These are phyloP conservation scores for Luidia sarsii DNA, from an alignment of 53 echinoderm and acorn worm species.

Conservation along the genomic window DNA sequence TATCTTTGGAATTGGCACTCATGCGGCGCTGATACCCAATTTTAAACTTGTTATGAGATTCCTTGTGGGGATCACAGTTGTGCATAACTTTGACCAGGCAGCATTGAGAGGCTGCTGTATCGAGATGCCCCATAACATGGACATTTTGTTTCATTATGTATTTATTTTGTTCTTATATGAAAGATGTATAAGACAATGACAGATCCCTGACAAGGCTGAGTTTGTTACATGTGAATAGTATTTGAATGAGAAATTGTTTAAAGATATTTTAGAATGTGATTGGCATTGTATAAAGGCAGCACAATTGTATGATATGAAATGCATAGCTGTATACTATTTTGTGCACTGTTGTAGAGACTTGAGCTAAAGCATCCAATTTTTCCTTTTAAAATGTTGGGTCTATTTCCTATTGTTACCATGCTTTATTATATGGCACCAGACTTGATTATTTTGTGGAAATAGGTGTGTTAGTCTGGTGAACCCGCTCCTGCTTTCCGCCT, in stretches of 20 bases:
- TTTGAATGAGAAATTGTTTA: slow-evolving; percentile 53
- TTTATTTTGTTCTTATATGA: neutral
- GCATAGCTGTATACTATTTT: slow-evolving; percentile 58
- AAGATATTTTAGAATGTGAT: slow-evolving; percentile 51
- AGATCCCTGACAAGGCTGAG: slow-evolving; percentile 30
- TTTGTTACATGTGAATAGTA: slow-evolving; percentile 33
- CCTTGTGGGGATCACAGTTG: too few species aligned
- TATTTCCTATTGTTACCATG: too few species aligned
- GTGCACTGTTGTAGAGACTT: slow-evolving; percentile 52
- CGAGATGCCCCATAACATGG: too few species aligned
- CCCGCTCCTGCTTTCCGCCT: slow-evolving; percentile 27
- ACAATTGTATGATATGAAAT: slow-evolving; percentile 56
- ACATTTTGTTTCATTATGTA: neutral
- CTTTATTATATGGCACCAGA: slow-evolving; percentile 5
- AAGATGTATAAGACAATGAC: neutral
- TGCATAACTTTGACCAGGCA: too few species aligned
- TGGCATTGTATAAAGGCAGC: slow-evolving; percentile 53
- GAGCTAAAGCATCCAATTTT: neutral
- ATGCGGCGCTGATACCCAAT: too few species aligned
- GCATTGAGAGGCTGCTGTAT: too few species aligned
- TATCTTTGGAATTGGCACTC: too few species aligned
- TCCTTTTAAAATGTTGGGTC: neutral
- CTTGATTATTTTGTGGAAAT: slow-evolving; percentile 4
- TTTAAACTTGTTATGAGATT: too few species aligned
- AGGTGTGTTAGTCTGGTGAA: slow-evolving; percentile 43